Evolutionary conservation across 2,113 vertebrate genomes (phyloP), one percentile per base, ranked within the genome.

Genomic region (Emydura subglobosa): DNA sequence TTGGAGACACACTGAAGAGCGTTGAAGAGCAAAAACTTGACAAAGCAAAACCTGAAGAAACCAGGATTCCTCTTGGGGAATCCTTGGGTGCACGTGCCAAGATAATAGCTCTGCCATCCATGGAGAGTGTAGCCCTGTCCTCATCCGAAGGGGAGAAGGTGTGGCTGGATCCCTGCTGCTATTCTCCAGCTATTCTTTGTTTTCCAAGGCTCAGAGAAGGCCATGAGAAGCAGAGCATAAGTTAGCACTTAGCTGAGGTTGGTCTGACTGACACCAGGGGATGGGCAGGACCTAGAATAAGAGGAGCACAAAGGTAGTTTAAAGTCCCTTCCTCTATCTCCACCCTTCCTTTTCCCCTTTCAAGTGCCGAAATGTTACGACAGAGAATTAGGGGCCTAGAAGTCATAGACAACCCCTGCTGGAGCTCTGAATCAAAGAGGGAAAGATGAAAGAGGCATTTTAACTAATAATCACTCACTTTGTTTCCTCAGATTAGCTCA

Each of bases 401-500:
- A 65, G 44, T 86, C 49, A 86, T 57, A 86, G 92, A 87, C 39
- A 92, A 91, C 10, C 54, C 65, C 51, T 95, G 90, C 42, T n/a
- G 8, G 50, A 82, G 4, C 7, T 17, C 44, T 82, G 47, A 78
- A n/a, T 42, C 19, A 51, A 39, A 39, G 24, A 68, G 6, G 9
- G 27, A n/a, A 51, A n/a, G 16, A 34, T 10, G 47, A 72, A 86
- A 85, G 14, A 82, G 87, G 11, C 17, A 93, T 76, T 88, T 88
- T 86, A 82, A 13, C 91, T 89, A 90, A 39, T 92, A 92, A 96
- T 86, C 78, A 68, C 49, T 10, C 5, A 29, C 6, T 96, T 88
- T 95, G 87, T 93, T 94, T 55, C 49, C 42, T 88, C 97, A 99
- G 99, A 99, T 98, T 94, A 99, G 98, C 86, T 99, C 99, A 8